Base-by-base conservation (phyloP, 2,888 invertebrate genomes). In the Cylindroiulus punctatus region DNA sequence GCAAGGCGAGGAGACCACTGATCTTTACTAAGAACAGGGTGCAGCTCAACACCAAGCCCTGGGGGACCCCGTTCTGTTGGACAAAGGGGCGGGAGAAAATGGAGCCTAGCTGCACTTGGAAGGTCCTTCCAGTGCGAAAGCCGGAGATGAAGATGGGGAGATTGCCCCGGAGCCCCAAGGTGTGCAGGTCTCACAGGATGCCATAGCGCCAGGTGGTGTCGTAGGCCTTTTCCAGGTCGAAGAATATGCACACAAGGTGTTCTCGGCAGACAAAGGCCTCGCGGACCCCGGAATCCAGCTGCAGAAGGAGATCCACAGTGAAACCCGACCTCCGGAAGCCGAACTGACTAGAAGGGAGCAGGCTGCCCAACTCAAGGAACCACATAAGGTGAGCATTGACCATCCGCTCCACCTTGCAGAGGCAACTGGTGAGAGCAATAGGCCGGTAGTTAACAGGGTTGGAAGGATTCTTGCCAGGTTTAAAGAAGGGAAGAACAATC, bases 361-460 rank as follows among this genome's bases (percentile, higher is more conserved):
- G 86, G 47, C 87, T 85, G 32, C 88, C 86, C 10, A 86, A 65
- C 81, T 89, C 88, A 12, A 89, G 86, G 36, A n/a, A n/a, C n/a
- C n/a, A n/a, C n/a, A n/a, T 86, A 14, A 89, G 88, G 1, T 89
- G 86, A 30, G 87, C 36, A 36, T 36, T 36, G 36, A 36, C 36
- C 36, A 36, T 36, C 3, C 36, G 36, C 36, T 89, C 89, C 36
- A 36, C 36, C 36, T 36, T 36, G 7, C 36, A 36, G 2, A 36
- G 36, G 36, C 36, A 36, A 36, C 36, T 36, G 36, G 36, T 36
- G 3, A 36, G 36, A 7, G 36, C 7, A 36, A 36, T 36, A 7
- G 36, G 2, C 3, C 7, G 7, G 36, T 36, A 36, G 36, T 36
- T 36, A 2, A 36, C 3, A 36, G 36, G 7, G 36, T 36, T 36